Evolutionary conservation across 2,888 invertebrate species (phyloP).

Genomic region (Harpalus rufipes): DNA sequence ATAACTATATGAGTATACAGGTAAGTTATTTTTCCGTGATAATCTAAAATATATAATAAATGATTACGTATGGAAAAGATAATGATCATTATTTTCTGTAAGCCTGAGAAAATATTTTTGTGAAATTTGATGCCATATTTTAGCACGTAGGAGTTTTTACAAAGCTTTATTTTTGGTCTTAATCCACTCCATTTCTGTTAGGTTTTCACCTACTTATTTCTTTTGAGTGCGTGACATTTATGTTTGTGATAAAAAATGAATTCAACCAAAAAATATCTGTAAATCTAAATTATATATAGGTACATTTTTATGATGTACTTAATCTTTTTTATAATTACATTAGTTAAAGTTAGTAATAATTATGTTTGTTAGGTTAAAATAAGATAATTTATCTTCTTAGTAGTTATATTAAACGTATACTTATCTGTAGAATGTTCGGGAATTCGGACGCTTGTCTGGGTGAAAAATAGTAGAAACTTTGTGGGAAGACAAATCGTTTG

Average conservation of each 20-base stretch:
- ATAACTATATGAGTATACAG: too few relatives aligned
- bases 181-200: not conserved
- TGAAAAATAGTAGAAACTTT: slow-evolving; percentile 41
- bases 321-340: too few relatives aligned
- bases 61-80: not conserved
- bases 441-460: not conserved
- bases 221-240: too few relatives aligned
- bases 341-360: too few relatives aligned
- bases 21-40: too few relatives aligned
- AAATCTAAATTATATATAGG: too few relatives aligned
- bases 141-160: not conserved
- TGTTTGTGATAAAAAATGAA: too few relatives aligned
- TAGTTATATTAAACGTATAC: not conserved
- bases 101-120: too few relatives aligned
- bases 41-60: too few relatives aligned
- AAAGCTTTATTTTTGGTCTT: not conserved
- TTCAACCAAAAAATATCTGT: too few relatives aligned
- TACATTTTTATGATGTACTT: too few relatives aligned
- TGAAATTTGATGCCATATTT: not conserved
- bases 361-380: not conserved
- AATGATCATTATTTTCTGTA: not conserved
- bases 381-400: not conserved
- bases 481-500: slow-evolving; percentile 36
- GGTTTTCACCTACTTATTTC: too few relatives aligned
- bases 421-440: not conserved